Evolutionary conservation across 2,797 vertebrate species (phyloP), one percentile per base, ranked within the genome.

Genomic region (Gorsachius magnificus): DNA sequence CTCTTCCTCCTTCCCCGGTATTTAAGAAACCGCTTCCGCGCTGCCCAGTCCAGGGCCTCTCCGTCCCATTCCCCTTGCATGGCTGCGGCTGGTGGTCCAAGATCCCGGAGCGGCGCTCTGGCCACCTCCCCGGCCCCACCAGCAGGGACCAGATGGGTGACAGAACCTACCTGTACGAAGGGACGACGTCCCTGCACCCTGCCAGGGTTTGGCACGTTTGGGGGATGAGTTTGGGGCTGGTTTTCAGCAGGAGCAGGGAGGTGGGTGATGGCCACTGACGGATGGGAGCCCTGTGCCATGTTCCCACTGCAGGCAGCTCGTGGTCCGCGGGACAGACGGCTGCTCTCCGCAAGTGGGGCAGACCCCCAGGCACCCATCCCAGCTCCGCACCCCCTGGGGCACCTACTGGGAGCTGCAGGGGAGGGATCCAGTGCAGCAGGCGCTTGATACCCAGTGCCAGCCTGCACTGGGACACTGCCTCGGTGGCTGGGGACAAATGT

Each of bases 1-100:
- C 89, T 96, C 95, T 97, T 97, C 96, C 95, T 97, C 82, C 82
- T 95, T 91, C 80, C 93, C 89, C 10, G 17, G 21, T 72, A 90
- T 80, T 94, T 81, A 92, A 93, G 95, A 91, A 97, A 90, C 61
- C 0, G 13, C 89, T 96, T 96, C 95, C 94, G 72, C 0, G 45
- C 89, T 93, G 89, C 72, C 71, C 13, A 1, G 64, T 76, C 87
- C 75, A 51, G 84, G 83, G 56, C 75, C 65, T 82, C 95, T 88
- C 57, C 5, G 2, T 63, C 86, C 82, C 53, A 6, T 64, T 90
- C 57, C 75, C 48, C 13, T 41, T 11, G 6, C 3, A 2, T 2
- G 22, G 48, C 75, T 9, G 4, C 3, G 4, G 86, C 63, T 87
- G 71, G 76, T 29, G 6, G 57, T 63, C 25, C 13, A 5, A 35